Base-by-base conservation (phyloP, 2,888 invertebrate species). In the Spilarctia lutea region DNA sequence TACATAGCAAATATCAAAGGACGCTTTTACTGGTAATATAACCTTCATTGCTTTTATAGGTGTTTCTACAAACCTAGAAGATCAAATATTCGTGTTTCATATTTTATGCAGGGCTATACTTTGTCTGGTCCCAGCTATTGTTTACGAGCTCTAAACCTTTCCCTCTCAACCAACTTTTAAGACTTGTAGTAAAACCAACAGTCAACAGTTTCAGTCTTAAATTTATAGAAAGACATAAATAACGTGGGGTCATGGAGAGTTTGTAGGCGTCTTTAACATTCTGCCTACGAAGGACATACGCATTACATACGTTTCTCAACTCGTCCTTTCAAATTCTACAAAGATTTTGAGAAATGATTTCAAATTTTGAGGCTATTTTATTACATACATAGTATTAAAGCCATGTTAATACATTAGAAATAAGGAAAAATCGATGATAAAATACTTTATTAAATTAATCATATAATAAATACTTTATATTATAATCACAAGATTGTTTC, bases 141-240 rank as follows among this genome's bases (percentile, higher is more conserved):
- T 75, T 75, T 75, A 75, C 68, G 75, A 73, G 39, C 75, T 67
- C 60, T 73, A 73, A 75, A 75, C 72, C 70, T 71, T 70, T 73
- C 70, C 60, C 66, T 73, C 73, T 67, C 39, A 20, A 72, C 60
- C 70, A 70, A 73, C 69, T 75, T 75, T 75, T 70, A 75, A 67
- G 67, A 48, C 63, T 56, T 18, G 67, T 67, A 67, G 75, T 75
- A 75, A 75, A 75, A 70, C 73, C 68, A 67, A 73, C 60, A 60
- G 70, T 52, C 33, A 73, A 71, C 73, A 67, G 66, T 65, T 66
- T 73, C 52, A 35, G 56, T 71, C 66, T 75, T 65, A 72, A 72
- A 72, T 75, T 74, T 75, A 75, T 73, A 70, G 70, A 70, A 56
- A 73, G 18, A 60, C 66, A 67, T 74, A 74, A 71, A 74, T 72